phyloP scores from a whole-genome alignment of 2,113 vertebrate species.

The Pelmatolapia mariae region DNA sequence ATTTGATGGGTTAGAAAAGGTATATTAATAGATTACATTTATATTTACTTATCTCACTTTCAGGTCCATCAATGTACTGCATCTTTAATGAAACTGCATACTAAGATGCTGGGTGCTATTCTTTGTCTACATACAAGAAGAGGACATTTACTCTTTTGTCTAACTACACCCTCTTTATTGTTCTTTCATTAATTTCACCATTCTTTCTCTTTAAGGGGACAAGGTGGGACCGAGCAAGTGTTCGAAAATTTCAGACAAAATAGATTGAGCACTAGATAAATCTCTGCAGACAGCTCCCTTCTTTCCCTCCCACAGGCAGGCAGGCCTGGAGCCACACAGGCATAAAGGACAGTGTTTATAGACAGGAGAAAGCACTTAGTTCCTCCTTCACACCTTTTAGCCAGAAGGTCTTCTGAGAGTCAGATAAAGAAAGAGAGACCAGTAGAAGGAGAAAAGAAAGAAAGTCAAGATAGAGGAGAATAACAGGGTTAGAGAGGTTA shows the following conservation, averaged over 20 bases:
- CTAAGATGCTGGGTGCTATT: neutral
- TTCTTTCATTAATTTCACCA: neutral
- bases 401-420: conserved; percentile 44
- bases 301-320: neutral
- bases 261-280: conserved; percentile 16
- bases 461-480: neutral
- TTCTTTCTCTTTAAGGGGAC: neutral
- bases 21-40: neutral
- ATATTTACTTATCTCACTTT: neutral
- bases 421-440: neutral
- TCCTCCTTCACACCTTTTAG: conserved; percentile 66
- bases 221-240: neutral
- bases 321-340: conserved; percentile 11
- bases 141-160: neutral
- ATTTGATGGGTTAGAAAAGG: neutral
- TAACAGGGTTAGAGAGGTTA: conserved; percentile 21
- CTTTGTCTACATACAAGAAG: neutral
- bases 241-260: conserved; percentile 1
- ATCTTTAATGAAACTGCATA: neutral
- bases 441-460: neutral
- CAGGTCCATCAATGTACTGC: neutral
- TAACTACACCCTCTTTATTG: neutral
- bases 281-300: conserved; percentile 36
- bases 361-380: conserved; percentile 68
- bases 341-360: conserved; percentile 64